Percentiles rank a stretch among this genome's conserved stretches.
These are phyloP conservation scores for Atherinosoma microstoma DNA, from an alignment of 2,797 vertebrate genomes.

Conservation along the genomic window DNA sequence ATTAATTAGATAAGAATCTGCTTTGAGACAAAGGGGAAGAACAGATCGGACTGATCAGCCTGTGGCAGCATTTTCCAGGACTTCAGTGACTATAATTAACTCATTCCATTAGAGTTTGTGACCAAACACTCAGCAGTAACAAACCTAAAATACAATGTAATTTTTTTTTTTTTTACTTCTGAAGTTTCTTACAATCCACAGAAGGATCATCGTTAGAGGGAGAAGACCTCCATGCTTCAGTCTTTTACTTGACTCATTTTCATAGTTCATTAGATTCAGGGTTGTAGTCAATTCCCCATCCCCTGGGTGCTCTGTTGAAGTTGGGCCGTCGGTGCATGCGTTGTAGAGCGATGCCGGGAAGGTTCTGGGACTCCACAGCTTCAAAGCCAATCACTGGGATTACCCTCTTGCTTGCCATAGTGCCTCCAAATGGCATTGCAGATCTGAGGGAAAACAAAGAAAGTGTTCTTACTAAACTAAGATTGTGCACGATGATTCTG, in stretches of 20 bases:
- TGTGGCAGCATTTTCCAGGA: background rate
- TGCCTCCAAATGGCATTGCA: constrained; percentile 88
- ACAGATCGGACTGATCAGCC: background rate
- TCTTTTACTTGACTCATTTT: constrained; percentile 53
- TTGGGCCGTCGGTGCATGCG: constrained; percentile 85
- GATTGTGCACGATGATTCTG: constrained; percentile 8
- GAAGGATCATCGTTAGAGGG: constrained; percentile 12
- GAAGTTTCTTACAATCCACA: constrained; percentile 16
- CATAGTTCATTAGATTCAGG: constrained; percentile 93
- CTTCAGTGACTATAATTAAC: constrained; percentile 26
- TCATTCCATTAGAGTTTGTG: constrained; percentile 18
- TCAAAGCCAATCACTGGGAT: constrained; percentile 78
- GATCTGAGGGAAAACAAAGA: constrained; percentile 78
- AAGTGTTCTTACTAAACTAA: constrained; percentile 12
- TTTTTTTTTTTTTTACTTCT: constrained; percentile 11
- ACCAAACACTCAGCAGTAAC: constrained; percentile 37
- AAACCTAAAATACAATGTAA: constrained; percentile 33
- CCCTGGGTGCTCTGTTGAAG: constrained; percentile 92
- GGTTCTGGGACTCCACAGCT: constrained; percentile 69
- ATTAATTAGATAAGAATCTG: background rate
- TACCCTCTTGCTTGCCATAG: constrained; percentile 73
- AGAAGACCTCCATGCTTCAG: constrained; percentile 37
- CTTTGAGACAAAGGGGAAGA: background rate
- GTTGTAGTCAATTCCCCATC: constrained; percentile 84
- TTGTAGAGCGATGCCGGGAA: constrained; percentile 71